These are phyloP conservation scores for Cacatua alba DNA, from an alignment of 2,113 vertebrate species.

Conservation along the genomic window DNA sequence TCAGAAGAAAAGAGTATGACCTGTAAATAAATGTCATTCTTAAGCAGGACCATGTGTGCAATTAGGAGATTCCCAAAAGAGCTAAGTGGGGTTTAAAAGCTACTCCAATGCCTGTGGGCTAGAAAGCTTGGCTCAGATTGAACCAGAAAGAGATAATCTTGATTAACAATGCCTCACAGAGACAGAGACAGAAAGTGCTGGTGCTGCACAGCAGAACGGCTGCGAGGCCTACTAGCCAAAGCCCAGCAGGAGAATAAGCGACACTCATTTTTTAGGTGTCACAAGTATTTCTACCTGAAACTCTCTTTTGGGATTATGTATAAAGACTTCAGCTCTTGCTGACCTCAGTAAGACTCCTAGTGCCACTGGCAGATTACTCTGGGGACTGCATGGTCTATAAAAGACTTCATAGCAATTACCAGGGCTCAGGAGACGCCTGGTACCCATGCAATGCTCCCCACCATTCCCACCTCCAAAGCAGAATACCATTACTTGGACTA, in stretches of 20 bases:
- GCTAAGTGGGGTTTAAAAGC: background rate
- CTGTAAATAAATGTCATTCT: slow-evolving; percentile 26
- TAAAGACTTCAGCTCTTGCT: background rate
- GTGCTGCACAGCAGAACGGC: background rate
- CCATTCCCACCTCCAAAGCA: background rate
- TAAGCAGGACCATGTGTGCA: slow-evolving; percentile 8
- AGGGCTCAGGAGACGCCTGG: background rate
- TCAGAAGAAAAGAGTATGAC: background rate
- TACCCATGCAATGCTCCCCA: background rate
- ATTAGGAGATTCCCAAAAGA: slow-evolving; percentile 3
- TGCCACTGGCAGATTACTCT: background rate
- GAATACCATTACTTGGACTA: background rate
- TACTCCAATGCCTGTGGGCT: background rate
- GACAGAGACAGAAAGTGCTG: background rate
- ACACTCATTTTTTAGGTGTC: background rate
- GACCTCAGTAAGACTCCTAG: background rate
- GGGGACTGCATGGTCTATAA: background rate
- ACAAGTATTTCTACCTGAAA: background rate
- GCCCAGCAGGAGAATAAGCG: background rate
- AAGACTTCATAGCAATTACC: background rate
- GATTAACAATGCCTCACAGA: background rate
- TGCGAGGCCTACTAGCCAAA: background rate
- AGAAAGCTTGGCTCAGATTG: background rate
- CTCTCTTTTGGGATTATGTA: background rate
- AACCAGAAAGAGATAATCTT: background rate